phyloP scores from a whole-genome alignment of 2,113 vertebrate species.

The Hiodon tergisus region DNA sequence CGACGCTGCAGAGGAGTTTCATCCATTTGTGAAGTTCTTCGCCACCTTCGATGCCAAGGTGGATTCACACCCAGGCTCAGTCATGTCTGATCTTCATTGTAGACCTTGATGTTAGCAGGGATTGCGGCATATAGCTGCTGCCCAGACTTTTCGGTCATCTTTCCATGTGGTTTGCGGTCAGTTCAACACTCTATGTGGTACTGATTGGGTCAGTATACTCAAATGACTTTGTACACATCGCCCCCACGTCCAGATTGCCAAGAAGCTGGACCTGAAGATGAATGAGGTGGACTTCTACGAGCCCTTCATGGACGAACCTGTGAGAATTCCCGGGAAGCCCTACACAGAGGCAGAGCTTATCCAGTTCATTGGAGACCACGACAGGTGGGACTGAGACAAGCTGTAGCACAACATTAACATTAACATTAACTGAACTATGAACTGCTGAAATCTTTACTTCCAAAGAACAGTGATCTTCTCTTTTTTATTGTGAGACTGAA shows the following conservation, averaged over 20 bases:
- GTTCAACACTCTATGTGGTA: too few relatives aligned
- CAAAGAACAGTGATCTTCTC: too few relatives aligned
- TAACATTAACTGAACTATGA: too few relatives aligned
- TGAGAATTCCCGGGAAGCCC: slow-evolving; percentile 78
- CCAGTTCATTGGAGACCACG: slow-evolving; percentile 74
- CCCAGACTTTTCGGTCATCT: too few relatives aligned
- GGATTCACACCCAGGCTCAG: not conserved
- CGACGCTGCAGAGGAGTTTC: slow-evolving; percentile 83
- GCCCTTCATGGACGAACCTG: slow-evolving; percentile 78
- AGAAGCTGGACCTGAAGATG: slow-evolving; percentile 78
- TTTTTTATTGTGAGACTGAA: not conserved
- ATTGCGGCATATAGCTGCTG: too few relatives aligned
- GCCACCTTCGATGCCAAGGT: slow-evolving; percentile 86
- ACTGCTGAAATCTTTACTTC: too few relatives aligned
- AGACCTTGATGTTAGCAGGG: too few relatives aligned
- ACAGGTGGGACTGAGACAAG: slow-evolving; percentile 58
- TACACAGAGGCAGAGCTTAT: slow-evolving; percentile 77
- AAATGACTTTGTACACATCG: too few relatives aligned
- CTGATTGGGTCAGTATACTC: too few relatives aligned
- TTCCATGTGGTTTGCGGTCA: too few relatives aligned
- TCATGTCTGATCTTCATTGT: too few relatives aligned
- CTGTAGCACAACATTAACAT: not conserved
- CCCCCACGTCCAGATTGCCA: slow-evolving; percentile 68
- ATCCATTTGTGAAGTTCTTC: slow-evolving; percentile 86
- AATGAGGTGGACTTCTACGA: slow-evolving; percentile 87